Evolutionary conservation across 2,797 vertebrate genomes (phyloP), one percentile per base, ranked within the genome.

Genomic region (Pteronotus mesoamericanus): DNA sequence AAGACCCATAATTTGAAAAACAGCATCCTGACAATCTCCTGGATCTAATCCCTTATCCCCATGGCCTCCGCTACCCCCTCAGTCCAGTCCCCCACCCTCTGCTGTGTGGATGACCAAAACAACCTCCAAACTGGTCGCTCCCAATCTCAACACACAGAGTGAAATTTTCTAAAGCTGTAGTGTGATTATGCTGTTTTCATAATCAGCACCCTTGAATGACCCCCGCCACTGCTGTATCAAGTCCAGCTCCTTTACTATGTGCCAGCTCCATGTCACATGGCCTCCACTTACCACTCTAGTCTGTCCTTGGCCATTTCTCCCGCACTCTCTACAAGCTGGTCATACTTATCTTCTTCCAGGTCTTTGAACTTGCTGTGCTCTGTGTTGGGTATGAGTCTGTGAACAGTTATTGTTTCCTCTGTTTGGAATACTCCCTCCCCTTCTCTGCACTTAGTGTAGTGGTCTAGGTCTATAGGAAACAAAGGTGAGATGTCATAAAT

Each of bases 241-340:
- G 26, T 15, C 51, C 46, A 39, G 19, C 46, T 57, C 6, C 59
- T 34, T 57, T 16, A 12, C 22, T 55, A 0, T 14, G 9, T 8
- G 55, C 21, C 14, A 11, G 12, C 1, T 6, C 39, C 2, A 0
- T 0, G 24, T 9, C 16, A 22, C 9, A 6, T 2, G n/a, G 37
- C 10, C 55, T 39, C 39, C 24, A 32, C 14, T 24, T 26, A 2
- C 2, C 48, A 53, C 12, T 32, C 6, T n/a, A n/a, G 59, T 34
- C 64, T 34, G 22, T 34, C 53, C 42, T 8, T n/a, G 21, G 37
- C 32, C 3, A 32, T 29, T 37, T 1, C 3, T 44, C 37, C 4
- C 2, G 26, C 29, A 7, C 2, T 48, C 2, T 82, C 46, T 86
- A 93, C 57, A 71, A 19, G 26, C n/a, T 53, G 59, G 22, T 64